Percentiles rank a stretch among this genome's conserved stretches.
Conservation (phyloP, 2,888 invertebrate genomes). For the Dusona sp. region DNA sequence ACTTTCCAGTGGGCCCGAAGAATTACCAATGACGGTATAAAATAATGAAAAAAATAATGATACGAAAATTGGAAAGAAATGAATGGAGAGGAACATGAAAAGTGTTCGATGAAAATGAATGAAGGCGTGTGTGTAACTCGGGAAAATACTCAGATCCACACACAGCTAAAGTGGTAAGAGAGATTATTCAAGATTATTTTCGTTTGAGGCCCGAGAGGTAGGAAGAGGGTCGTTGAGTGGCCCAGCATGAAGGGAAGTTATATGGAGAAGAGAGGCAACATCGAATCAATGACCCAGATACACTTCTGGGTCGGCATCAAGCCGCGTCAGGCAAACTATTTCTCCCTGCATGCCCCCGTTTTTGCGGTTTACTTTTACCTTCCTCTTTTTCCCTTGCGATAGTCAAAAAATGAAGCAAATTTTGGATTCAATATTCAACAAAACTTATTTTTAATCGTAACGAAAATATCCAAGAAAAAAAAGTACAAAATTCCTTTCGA, state of each 20-base stretch:
- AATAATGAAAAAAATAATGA: background rate
- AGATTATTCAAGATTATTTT: constrained; percentile 54
- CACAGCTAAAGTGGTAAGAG: background rate
- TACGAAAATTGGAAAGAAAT: background rate
- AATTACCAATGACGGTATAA: background rate
- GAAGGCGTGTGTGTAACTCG: background rate
- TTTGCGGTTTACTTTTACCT: constrained; percentile 32
- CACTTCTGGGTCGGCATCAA: constrained; percentile 70
- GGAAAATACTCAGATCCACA: background rate
- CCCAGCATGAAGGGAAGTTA: constrained; percentile 33
- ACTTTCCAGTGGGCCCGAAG: no score
- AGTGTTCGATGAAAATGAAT: background rate
- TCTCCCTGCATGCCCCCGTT: constrained; percentile 34
- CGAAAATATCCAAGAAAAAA: background rate
- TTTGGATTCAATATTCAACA: background rate
- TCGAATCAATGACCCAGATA: constrained; percentile 74
- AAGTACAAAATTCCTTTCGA: background rate
- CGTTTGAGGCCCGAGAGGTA: constrained; percentile 41
- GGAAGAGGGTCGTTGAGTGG: constrained; percentile 52
- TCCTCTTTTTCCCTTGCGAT: background rate
- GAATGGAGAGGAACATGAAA: background rate
- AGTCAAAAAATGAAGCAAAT: background rate
- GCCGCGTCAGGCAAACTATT: constrained; percentile 63
- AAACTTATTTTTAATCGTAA: background rate
- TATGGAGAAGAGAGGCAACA: constrained; percentile 53